Conservation (phyloP, 2,113 vertebrate species). For the Ceyx melanurus region DNA sequence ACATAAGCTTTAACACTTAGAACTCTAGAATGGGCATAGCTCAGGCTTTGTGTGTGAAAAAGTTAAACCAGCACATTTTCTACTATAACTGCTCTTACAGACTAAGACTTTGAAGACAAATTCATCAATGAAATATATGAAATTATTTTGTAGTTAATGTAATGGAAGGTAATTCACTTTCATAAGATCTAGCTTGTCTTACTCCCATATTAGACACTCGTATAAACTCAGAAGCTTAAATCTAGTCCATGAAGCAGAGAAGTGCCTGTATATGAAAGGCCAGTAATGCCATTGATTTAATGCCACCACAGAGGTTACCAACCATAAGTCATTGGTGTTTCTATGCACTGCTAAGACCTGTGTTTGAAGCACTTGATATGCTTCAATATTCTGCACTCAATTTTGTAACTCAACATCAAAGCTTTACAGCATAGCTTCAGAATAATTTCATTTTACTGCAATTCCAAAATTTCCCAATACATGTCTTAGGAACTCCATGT, state of each 20-base stretch:
- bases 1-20: background rate
- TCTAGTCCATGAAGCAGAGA: background rate
- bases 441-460: background rate
- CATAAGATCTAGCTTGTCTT: background rate
- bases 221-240: background rate
- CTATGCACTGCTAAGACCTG: background rate
- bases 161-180: background rate
- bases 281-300: background rate
- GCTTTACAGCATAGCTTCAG: background rate
- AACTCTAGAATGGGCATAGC: background rate
- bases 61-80: background rate
- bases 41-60: background rate
- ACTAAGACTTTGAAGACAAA: background rate
- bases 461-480: background rate
- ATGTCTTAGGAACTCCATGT: background rate
- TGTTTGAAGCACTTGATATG: background rate
- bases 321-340: fast-evolving
- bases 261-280: background rate
- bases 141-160: background rate
- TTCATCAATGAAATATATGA: background rate
- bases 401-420: background rate
- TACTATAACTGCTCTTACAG: background rate
- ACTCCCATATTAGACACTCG: background rate
- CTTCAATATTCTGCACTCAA: background rate
- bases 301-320: background rate